Base-by-base conservation (phyloP, 2,888 invertebrate genomes). In the Omphaloscelis lunosa region DNA sequence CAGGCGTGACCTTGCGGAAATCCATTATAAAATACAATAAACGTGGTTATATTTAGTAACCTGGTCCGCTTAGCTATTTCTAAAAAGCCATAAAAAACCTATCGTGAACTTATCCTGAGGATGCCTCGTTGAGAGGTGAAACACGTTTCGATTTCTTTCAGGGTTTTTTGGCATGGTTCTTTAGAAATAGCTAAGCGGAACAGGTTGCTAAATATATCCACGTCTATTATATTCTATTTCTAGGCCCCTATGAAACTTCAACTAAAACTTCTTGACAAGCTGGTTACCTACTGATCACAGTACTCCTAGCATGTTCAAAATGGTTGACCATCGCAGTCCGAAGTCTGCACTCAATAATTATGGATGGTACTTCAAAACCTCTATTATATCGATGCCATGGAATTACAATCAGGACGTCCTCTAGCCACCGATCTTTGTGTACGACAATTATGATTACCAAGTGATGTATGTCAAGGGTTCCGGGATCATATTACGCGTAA, bases 401-500 rank as follows among this genome's bases (percentile, higher is more conserved):
- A 34, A 51, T 39, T 23, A 45, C 63, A 59, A 78, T 15, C 62
- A 48, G 56, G 67, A 70, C 41, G 41, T 63, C 53, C 69, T 58
- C 53, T 59, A 56, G 17, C 23, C 39, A 66, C 34, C 39, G 59
- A 45, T 73, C 20, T 58, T 39, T 72, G 51, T 74, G 34, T 71
- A 27, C 15, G 11, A 20, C 74, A 23, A 27, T 62, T 67, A 62
- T 75, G 27, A 77, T 65, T 67, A 61, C 15, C 72, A 65, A 77
- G 68, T 71, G 74, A 76, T 77, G 67, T 76, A 68, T 76, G 78
- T 75, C 82, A 81, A 83, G 79, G 78, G 77, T 61, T 79, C 71
- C 62, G 63, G 68, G 72, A 72, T 82, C 78, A 65, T 72, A 81
- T 84, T 74, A 75, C 79, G 53, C 61, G 53, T 74, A 62, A n/a